Conservation (phyloP, 2,797 vertebrate genomes). For the Semotilus atromaculatus region DNA sequence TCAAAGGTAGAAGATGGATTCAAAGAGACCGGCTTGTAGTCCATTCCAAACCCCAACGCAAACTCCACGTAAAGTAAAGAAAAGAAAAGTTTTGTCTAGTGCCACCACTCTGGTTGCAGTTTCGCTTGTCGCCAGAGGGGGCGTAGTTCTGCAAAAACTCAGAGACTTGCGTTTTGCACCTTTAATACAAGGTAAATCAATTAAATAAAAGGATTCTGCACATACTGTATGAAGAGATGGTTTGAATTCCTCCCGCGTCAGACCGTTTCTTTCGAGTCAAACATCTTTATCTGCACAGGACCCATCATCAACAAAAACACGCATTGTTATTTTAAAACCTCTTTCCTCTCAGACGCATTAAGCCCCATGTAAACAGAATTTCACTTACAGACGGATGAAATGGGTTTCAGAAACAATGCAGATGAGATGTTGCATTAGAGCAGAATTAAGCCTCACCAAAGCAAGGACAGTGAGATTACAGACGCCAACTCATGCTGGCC, state of each 20-base stretch:
- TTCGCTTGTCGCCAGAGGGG: too few relatives aligned
- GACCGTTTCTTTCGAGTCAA: neutral
- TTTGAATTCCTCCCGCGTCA: neutral
- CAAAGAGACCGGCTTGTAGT: too few relatives aligned
- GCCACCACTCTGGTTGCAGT: too few relatives aligned
- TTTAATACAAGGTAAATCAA: too few relatives aligned
- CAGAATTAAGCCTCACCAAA: slow-evolving; percentile 8
- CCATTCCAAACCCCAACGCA: too few relatives aligned
- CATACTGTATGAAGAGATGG: neutral
- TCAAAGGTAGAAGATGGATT: too few relatives aligned
- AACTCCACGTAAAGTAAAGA: too few relatives aligned
- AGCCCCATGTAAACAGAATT: neutral
- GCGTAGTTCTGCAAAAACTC: too few relatives aligned
- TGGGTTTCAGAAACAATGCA: neutral
- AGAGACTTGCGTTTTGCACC: too few relatives aligned
- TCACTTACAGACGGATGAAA: slow-evolving; percentile 27
- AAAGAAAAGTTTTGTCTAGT: too few relatives aligned
- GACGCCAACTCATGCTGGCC: slow-evolving; percentile 1
- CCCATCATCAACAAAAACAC: slow-evolving; percentile 12
- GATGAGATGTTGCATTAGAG: slow-evolving; percentile 8
- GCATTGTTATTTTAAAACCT: neutral
- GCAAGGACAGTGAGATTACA: slow-evolving; percentile 30
- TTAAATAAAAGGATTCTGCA: neutral
- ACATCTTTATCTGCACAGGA: neutral
- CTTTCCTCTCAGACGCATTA: neutral